phyloP scores from a whole-genome alignment of 2,888 invertebrate genomes.

The Himalopsyche kuldschensis region DNA sequence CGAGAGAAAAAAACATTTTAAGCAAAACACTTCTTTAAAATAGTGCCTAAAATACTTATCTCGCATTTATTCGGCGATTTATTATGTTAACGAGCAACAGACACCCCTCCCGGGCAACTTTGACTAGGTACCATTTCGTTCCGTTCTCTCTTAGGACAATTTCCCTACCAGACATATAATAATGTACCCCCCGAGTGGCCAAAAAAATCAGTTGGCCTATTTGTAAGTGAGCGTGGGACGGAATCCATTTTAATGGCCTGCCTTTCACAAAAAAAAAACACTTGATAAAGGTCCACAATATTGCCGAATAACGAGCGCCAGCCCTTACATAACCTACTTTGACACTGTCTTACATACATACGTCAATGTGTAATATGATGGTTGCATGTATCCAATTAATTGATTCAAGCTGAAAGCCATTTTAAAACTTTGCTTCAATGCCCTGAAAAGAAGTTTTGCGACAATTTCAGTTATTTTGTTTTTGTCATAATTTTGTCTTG shows the following conservation, averaged over 20 bases:
- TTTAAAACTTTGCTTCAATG: too few relatives aligned
- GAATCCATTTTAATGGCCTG: neutral
- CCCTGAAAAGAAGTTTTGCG: too few relatives aligned
- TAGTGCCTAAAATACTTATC: neutral
- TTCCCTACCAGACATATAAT: neutral
- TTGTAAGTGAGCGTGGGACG: neutral
- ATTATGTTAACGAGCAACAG: neutral
- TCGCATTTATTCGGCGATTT: neutral
- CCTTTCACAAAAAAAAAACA: neutral
- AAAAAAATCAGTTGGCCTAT: neutral
- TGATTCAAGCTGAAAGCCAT: neutral
- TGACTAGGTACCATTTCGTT: neutral
- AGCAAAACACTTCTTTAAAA: neutral
- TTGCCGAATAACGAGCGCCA: neutral
- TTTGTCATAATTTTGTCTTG: too few relatives aligned
- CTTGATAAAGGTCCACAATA: conserved; percentile 1
- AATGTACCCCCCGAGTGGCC: neutral
- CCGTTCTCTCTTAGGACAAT: neutral
- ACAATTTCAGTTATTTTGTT: too few relatives aligned
- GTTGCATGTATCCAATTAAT: neutral
- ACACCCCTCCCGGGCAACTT: neutral
- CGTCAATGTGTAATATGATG: neutral
- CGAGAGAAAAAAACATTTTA: neutral
- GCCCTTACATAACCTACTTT: neutral
- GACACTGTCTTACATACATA: neutral